These are phyloP conservation scores for Microtus agrestis DNA, from an alignment of 2,797 vertebrate genomes.

Conservation along the genomic window DNA sequence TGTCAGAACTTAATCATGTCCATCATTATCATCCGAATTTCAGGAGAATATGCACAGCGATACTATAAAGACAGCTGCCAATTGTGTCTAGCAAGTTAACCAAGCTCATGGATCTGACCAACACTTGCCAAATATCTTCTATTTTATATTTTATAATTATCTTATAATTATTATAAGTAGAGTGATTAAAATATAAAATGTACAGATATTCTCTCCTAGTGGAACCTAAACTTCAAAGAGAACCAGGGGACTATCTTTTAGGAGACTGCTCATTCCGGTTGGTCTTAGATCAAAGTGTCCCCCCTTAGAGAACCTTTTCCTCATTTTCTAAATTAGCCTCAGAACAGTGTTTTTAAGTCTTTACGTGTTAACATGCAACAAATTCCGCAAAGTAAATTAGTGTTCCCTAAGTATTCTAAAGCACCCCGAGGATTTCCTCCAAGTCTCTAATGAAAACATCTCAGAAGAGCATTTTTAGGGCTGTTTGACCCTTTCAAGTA, in stretches of 20 bases:
- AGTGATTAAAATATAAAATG: not conserved
- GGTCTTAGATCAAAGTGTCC: not conserved
- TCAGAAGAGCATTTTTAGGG: not conserved
- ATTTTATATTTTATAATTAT: not conserved
- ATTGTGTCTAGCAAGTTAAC: not conserved
- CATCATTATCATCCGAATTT: constrained; percentile 29
- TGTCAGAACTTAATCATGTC: not conserved
- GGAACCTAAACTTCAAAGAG: not conserved
- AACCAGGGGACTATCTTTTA: not conserved
- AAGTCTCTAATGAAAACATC: not conserved
- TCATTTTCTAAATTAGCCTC: not conserved
- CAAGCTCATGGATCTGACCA: not conserved
- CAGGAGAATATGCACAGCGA: not conserved
- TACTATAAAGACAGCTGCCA: not conserved
- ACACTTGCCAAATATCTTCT: not conserved
- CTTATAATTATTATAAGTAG: not conserved
- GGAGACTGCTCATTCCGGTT: not conserved
- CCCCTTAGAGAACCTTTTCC: not conserved
- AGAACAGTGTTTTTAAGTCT: not conserved
- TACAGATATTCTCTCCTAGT: not conserved
- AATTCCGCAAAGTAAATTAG: not conserved
- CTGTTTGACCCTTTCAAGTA: not conserved
- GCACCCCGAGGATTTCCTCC: not conserved
- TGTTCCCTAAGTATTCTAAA: not conserved
- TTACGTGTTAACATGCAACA: not conserved